A percentile compares a stretch with the other conserved stretches of the same genome.
Conservation (phyloP, 2,113 vertebrate species). For the Burhinus bistriatus region DNA sequence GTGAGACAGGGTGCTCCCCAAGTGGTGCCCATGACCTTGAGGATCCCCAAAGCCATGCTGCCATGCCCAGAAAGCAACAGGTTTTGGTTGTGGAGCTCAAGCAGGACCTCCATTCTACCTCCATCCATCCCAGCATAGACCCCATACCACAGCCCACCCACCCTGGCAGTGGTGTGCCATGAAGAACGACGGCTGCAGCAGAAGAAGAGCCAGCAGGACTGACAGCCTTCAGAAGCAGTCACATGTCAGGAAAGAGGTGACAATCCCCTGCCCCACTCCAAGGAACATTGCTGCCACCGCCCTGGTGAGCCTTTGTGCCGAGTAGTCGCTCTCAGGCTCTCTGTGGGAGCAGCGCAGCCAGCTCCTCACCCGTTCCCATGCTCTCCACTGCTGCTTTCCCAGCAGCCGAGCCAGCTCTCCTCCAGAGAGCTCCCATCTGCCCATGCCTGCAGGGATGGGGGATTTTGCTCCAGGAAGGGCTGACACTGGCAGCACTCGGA, state of each 20-base stretch:
- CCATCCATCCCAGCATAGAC: background rate
- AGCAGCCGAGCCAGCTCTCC: background rate
- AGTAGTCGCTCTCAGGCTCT: background rate
- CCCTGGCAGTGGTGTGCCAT: background rate
- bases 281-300: background rate
- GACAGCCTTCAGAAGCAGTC: background rate
- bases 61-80: background rate
- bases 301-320: background rate
- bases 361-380: background rate
- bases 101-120: background rate
- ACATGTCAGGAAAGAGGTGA: background rate
- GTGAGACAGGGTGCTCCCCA: background rate
- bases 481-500: background rate
- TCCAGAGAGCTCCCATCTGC: background rate
- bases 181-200: background rate
- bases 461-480: background rate
- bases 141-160: background rate
- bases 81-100: background rate
- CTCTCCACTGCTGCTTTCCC: slow-evolving; percentile 55
- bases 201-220: background rate
- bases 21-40: background rate
- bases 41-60: background rate
- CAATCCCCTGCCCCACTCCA: background rate
- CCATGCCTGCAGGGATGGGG: background rate
- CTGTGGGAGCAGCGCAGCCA: background rate